Percentiles rank a stretch among this genome's conserved stretches.
Evolutionary conservation across 2,797 vertebrate genomes (phyloP).

Genomic region (Sciurus carolinensis): DNA sequence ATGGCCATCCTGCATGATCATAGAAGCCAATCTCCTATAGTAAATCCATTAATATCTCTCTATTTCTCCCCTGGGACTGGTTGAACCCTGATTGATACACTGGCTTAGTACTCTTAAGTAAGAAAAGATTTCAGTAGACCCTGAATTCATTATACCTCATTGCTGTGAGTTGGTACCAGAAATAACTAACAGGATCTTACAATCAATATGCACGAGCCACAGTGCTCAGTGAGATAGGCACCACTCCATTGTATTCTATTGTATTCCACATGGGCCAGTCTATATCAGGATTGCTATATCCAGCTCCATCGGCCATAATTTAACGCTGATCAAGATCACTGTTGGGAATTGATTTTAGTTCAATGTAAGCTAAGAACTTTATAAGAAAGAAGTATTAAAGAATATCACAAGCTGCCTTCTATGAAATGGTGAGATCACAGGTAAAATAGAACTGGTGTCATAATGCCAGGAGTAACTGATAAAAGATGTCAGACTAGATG

Average conservation of each 20-base stretch:
- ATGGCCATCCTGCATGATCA: background rate
- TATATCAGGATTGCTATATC: background rate
- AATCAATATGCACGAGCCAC: background rate
- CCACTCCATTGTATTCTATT: background rate
- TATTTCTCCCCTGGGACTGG: background rate
- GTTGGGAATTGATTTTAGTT: background rate
- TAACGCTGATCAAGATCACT: background rate
- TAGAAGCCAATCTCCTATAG: background rate
- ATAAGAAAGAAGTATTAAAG: conserved; percentile 46
- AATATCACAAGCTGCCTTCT: conserved; percentile 3
- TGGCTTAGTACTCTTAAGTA: background rate
- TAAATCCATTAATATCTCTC: background rate
- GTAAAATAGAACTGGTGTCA: background rate
- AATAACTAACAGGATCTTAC: background rate
- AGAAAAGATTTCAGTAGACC: conserved; percentile 30
- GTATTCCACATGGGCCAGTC: background rate
- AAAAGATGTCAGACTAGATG: background rate
- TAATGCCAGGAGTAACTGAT: background rate
- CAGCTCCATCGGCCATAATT: background rate
- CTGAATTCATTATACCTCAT: background rate
- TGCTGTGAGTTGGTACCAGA: background rate
- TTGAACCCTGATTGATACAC: conserved; percentile 1
- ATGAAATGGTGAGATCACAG: background rate
- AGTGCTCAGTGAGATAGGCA: background rate
- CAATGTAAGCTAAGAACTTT: conserved; percentile 31